Evolutionary conservation across 2,113 vertebrate species (phyloP).

Genomic region (Dromaius novaehollandiae): DNA sequence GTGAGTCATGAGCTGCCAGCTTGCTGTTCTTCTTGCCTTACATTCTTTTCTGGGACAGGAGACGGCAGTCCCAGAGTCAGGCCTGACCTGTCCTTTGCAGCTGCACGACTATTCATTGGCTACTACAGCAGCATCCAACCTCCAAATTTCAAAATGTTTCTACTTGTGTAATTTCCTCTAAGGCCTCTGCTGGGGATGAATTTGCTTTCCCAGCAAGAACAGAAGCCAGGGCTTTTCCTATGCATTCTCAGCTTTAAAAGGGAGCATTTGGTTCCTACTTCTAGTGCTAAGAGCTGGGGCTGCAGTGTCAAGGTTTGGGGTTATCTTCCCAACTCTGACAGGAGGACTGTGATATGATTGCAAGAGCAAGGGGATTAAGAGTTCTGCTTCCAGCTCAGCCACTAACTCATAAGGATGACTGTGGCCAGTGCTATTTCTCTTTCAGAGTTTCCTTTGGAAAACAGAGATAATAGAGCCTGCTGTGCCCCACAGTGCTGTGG

Average conservation of each 20-base stretch:
- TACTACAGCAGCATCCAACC: neutral
- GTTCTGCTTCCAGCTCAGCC: neutral
- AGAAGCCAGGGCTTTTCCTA: fast-evolving
- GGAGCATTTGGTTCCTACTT: neutral
- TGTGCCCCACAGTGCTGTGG: fast-evolving
- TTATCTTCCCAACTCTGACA: neutral
- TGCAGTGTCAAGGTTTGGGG: neutral
- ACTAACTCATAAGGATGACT: neutral
- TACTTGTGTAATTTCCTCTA: neutral
- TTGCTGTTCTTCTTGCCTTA: neutral
- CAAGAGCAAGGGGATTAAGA: neutral
- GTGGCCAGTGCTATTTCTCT: neutral
- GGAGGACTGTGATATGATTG: neutral
- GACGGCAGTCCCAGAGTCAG: fast-evolving
- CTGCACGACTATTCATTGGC: neutral
- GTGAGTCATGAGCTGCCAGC: neutral
- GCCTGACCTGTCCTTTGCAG: neutral
- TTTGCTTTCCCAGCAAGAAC: neutral
- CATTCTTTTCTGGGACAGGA: neutral
- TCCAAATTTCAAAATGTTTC: neutral
- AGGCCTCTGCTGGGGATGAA: fast-evolving
- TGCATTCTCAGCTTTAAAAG: neutral
- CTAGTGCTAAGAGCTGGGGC: neutral
- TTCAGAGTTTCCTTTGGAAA: neutral
- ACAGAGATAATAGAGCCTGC: neutral